A percentile compares a stretch with the other conserved stretches of the same genome.
Evolutionary conservation across 2,888 invertebrate species (phyloP).

Genomic region (Ellobium chinense): DNA sequence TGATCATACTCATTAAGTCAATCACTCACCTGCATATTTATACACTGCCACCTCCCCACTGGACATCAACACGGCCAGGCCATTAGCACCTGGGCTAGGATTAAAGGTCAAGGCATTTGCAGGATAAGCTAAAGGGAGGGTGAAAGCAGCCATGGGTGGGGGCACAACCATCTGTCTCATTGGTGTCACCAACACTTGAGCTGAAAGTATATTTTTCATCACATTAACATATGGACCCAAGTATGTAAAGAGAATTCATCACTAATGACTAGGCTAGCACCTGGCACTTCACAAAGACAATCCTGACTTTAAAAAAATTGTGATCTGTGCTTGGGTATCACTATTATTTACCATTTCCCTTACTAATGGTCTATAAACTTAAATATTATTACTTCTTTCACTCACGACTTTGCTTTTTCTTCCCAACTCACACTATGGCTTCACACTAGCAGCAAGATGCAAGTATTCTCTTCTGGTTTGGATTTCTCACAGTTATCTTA

Average conservation of each 20-base stretch:
- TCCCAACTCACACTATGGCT: not conserved
- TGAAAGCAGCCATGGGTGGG: constrained; percentile 88
- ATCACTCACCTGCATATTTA: constrained; percentile 24
- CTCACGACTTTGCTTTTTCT: not conserved
- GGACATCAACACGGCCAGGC: constrained; percentile 60
- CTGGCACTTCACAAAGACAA: no score
- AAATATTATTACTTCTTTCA: not conserved
- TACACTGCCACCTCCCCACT: constrained; percentile 48
- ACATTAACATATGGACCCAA: no score
- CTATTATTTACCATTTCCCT: no score
- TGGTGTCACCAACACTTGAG: constrained; percentile 85
- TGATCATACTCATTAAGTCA: no score
- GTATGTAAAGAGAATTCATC: no score
- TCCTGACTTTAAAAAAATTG: no score
- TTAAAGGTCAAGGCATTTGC: constrained; percentile 78
- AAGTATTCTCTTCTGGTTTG: not conserved
- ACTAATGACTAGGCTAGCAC: no score
- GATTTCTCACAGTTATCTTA: no score
- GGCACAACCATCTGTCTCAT: constrained; percentile 88
- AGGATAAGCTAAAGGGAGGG: constrained; percentile 81
- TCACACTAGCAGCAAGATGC: not conserved
- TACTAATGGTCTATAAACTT: not conserved
- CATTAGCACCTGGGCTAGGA: constrained; percentile 53
- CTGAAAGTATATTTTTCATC: constrained; percentile 74
- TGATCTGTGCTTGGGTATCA: no score